phyloP scores from a whole-genome alignment of 2,113 vertebrate species.

The Dendropsophus ebraccatus region DNA sequence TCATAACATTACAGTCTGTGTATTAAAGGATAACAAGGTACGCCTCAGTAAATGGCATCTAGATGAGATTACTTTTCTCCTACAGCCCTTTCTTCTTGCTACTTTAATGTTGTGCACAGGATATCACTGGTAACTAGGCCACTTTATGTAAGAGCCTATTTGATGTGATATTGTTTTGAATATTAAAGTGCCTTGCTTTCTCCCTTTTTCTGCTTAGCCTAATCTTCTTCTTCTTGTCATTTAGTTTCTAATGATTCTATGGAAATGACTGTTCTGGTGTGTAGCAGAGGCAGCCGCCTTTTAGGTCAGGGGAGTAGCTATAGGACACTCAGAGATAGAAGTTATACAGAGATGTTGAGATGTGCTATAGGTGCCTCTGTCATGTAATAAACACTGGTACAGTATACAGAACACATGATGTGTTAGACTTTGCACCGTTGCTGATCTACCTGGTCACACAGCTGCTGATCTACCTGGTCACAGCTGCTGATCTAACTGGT shows the following conservation, averaged over 20 bases:
- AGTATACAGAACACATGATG: neutral
- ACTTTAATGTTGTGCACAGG: constrained; percentile 8
- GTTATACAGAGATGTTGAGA: neutral
- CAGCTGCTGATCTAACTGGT: too few species aligned
- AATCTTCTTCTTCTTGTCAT: neutral
- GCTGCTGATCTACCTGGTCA: too few species aligned
- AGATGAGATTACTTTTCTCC: neutral
- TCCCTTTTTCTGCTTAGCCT: neutral
- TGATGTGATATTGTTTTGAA: constrained; percentile 24
- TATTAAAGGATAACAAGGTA: neutral
- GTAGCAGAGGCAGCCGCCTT: neutral
- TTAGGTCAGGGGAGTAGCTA: neutral
- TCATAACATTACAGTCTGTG: neutral
- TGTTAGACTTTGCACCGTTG: neutral
- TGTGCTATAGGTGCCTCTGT: neutral
- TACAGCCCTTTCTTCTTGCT: constrained; percentile 17
- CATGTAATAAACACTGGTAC: neutral
- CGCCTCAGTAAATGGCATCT: neutral
- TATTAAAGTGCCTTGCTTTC: neutral
- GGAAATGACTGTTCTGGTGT: neutral
- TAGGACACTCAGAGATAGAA: neutral
- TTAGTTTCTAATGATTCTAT: neutral
- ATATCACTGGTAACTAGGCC: constrained; percentile 12
- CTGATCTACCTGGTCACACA: too few species aligned
- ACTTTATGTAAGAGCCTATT: neutral